These are phyloP conservation scores for Leucophora obtusa DNA, from an alignment of 2,888 invertebrate genomes.

Conservation along the genomic window DNA sequence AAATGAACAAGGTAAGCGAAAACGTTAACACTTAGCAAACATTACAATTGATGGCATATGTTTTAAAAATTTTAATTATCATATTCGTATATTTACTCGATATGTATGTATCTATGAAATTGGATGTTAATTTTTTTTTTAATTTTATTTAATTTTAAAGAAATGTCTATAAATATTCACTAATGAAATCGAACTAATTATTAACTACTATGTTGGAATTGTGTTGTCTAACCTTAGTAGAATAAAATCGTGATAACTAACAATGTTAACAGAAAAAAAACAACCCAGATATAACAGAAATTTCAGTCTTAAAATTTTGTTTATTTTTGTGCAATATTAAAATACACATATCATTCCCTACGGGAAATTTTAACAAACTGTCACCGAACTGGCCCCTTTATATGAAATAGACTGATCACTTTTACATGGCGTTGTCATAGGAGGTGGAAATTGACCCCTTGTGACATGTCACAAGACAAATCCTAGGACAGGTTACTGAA, in stretches of 20 bases:
- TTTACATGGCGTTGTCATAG: background rate
- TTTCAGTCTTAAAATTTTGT: background rate
- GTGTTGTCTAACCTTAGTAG: background rate
- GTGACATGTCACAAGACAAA: too few species aligned
- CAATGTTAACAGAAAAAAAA: background rate
- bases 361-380: too few species aligned
- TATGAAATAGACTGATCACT: too few species aligned
- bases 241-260: background rate
- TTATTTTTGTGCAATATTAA: background rate
- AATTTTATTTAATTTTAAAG: slow-evolving; percentile 6
- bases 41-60: background rate
- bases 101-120: slow-evolving; percentile 30
- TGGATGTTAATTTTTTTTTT: slow-evolving; percentile 39
- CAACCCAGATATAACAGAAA: background rate
- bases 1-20: slow-evolving; percentile 92
- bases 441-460: too few species aligned
- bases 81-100: slow-evolving; percentile 10
- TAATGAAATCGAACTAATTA: too few species aligned
- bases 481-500: too few species aligned
- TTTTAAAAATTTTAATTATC: background rate
- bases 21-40: background rate
- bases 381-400: too few species aligned
- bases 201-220: background rate
- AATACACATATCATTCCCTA: too few species aligned
- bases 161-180: background rate